Percentiles rank a stretch among this genome's conserved stretches.
These are phyloP conservation scores for Collichthys lucidus DNA, from an alignment of 2,113 vertebrate genomes.

Conservation along the genomic window DNA sequence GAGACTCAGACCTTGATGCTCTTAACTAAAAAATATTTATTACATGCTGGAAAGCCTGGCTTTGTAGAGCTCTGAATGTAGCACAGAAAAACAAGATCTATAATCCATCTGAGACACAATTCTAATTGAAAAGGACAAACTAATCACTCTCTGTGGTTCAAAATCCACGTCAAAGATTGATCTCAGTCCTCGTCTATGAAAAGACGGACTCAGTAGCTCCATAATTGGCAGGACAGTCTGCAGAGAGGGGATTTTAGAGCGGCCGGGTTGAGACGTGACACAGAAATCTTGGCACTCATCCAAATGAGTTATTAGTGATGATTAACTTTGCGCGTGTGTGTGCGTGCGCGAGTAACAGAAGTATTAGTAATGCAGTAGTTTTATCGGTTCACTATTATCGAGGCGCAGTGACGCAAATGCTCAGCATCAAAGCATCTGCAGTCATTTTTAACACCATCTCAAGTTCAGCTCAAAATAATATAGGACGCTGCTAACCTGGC, in stretches of 20 bases:
- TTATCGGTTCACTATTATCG: background rate
- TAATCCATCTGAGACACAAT: background rate
- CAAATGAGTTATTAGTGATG: constrained; percentile 62
- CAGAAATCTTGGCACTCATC: constrained; percentile 58
- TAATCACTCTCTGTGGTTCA: constrained; percentile 9
- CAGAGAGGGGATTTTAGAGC: constrained; percentile 32
- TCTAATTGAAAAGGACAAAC: constrained; percentile 19
- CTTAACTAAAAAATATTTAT: constrained; percentile 54
- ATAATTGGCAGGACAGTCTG: constrained; percentile 22
- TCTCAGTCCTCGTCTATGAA: constrained; percentile 24
- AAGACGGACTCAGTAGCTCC: constrained; percentile 31
- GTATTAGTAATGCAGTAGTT: background rate
- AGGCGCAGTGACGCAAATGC: constrained; percentile 37
- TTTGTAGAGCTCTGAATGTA: background rate
- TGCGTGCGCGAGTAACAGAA: background rate
- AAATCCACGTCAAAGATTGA: constrained; percentile 41
- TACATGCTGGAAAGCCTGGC: constrained; percentile 12
- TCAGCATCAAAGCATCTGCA: constrained; percentile 42
- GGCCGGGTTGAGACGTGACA: constrained; percentile 53
- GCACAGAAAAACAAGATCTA: background rate
- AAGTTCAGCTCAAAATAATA: constrained; percentile 61
- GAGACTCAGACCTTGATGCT: constrained; percentile 42
- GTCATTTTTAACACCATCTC: constrained; percentile 53
- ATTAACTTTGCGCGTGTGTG: constrained; percentile 32
- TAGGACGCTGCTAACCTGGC: constrained; percentile 21